phyloP scores from a whole-genome alignment of 2,888 invertebrate genomes.

The Hydrotaea diabolus region DNA sequence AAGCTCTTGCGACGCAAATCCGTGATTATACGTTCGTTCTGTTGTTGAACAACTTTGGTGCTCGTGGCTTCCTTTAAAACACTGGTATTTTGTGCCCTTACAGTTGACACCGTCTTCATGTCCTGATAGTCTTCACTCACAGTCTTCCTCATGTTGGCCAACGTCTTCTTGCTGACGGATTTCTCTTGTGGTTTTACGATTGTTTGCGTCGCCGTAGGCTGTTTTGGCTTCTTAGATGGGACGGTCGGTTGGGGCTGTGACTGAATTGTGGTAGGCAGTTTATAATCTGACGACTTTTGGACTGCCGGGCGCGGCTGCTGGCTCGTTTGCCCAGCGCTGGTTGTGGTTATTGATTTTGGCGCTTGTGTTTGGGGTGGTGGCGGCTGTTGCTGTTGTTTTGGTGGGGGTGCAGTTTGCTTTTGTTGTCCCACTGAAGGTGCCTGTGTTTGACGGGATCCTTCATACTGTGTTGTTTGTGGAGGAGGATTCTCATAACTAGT shows the following conservation, averaged over 20 bases:
- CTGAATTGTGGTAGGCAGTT: background rate
- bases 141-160: slow-evolving; percentile 36
- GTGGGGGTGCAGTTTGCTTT: slow-evolving; percentile 24
- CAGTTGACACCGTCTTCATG: background rate
- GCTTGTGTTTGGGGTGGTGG: background rate
- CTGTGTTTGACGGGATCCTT: slow-evolving; percentile 52
- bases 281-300: slow-evolving; percentile 17
- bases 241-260: slow-evolving; percentile 26
- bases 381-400: slow-evolving; percentile 24
- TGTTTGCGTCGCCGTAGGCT: slow-evolving; percentile 1
- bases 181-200: slow-evolving; percentile 21
- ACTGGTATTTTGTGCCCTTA: slow-evolving; percentile 38
- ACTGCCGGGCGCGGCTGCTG: background rate
- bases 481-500: background rate
- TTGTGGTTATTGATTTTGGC: background rate
- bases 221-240: slow-evolving; percentile 28
- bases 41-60: slow-evolving; percentile 62
- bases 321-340: background rate
- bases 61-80: background rate
- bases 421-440: slow-evolving; percentile 20
- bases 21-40: slow-evolving; percentile 61
- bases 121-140: slow-evolving; percentile 44
- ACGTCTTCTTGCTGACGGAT: slow-evolving; percentile 1
- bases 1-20: slow-evolving; percentile 77
- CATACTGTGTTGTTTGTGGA: slow-evolving; percentile 55